Evolutionary conservation across 2,888 invertebrate genomes (phyloP), one percentile per base, ranked within the genome.

Genomic region (Malacosoma neustria): DNA sequence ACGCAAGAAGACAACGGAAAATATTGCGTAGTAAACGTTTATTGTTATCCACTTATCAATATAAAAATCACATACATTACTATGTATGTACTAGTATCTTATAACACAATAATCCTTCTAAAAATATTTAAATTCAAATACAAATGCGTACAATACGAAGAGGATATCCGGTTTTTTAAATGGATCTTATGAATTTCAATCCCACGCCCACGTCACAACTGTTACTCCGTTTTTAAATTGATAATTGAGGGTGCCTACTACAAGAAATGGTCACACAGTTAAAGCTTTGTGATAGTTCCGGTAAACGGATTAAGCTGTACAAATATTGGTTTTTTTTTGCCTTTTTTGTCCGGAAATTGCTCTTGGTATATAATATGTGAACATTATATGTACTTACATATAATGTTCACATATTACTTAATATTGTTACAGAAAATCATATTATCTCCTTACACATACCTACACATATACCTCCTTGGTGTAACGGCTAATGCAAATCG

Each of bases 91-190:
- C n/a, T n/a, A 22, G 22, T 22, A 22, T 22, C 22, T 22, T 22
- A 22, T 22, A 4, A 2, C 22, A n/a, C n/a, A n/a, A 22, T 22
- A 22, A 22, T 22, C 22, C 22, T 22, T 22, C 9, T 22, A 22
- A 22, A 22, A 22, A 22, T 7, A 9, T 22, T 22, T 22, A 22
- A 22, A 22, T 22, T 22, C 22, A 22, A 22, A 22, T 9, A 22
- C 22, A 22, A 22, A 22, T 22, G 22, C 2, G 9, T 22, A 22
- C 22, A 22, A 22, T 7, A 22, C 4, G 22, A 7, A 5, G 43
- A 64, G 80, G 80, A 81, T 75, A 76, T 82, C 81, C 81, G 77
- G 73, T 66, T 59, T 64, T 64, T 64, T 63, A 50, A 58, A 49
- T 49, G 50, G 59, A 64, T 59, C 42, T 42, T 48, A 7, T 22